Evolutionary conservation across 2,113 vertebrate genomes (phyloP).

Genomic region (Channa argus): DNA sequence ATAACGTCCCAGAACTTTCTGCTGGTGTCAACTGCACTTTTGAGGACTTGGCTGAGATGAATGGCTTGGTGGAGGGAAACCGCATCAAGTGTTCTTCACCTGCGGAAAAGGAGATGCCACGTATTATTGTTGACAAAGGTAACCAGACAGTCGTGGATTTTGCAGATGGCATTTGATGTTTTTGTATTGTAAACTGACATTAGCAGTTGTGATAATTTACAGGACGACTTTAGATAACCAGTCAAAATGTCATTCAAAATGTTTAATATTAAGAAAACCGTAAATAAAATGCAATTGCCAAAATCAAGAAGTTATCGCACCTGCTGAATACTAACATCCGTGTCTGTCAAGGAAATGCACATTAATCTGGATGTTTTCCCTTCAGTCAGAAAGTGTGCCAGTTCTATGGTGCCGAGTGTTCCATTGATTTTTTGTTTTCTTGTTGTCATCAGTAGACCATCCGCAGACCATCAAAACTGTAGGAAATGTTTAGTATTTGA

Average conservation of each 20-base stretch:
- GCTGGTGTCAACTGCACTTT: constrained; percentile 97
- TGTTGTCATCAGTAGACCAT: constrained; percentile 55
- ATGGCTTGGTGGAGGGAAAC: constrained; percentile 94
- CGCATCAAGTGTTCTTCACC: constrained; percentile 94
- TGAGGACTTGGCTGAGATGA: constrained; percentile 96
- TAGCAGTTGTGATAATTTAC: neutral
- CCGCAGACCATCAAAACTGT: constrained; percentile 61
- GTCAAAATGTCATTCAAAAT: neutral
- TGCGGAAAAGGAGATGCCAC: constrained; percentile 94
- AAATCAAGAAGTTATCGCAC: constrained; percentile 1
- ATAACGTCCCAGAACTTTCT: constrained; percentile 96
- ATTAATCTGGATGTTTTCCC: constrained; percentile 19
- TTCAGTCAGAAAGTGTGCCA: constrained; percentile 10
- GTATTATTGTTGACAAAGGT: constrained; percentile 94
- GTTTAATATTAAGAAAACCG: neutral
- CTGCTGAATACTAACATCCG: constrained; percentile 14
- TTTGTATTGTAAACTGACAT: neutral
- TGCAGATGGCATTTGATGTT: neutral
- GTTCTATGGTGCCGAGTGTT: constrained; percentile 30
- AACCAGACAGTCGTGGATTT: constrained; percentile 6
- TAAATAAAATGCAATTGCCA: neutral
- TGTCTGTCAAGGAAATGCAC: neutral
- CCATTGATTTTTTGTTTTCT: constrained; percentile 44
- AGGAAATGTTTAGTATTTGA: constrained; percentile 76
- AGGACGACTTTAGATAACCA: neutral